Percentiles rank a stretch among this genome's conserved stretches.
Evolutionary conservation across 1,140 invertebrate species (phyloP).

Genomic region (Rhizoglyphus robini): DNA sequence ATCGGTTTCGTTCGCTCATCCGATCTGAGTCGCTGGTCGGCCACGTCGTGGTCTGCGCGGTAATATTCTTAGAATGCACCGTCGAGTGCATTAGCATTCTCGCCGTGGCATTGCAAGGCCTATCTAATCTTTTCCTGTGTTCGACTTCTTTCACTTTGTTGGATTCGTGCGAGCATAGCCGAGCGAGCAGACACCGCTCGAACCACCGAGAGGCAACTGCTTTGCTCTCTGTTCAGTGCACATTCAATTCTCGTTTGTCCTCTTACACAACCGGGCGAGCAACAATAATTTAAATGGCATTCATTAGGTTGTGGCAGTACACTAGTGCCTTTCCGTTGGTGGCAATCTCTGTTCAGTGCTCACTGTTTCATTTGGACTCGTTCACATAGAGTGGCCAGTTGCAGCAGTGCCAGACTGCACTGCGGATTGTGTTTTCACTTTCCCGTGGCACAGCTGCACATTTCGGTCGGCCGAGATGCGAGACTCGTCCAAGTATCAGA

Average conservation of each 20-base stretch:
- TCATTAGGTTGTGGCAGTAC: not conserved
- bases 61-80: conserved; percentile 9
- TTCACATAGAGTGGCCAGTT: too few species aligned
- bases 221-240: too few species aligned
- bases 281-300: conserved; percentile 8
- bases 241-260: too few species aligned
- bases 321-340: not conserved
- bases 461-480: too few species aligned
- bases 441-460: conserved; percentile 24
- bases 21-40: not conserved
- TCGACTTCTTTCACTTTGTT: conserved; percentile 1
- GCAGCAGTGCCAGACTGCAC: too few species aligned
- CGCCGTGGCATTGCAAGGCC: not conserved
- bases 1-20: not conserved
- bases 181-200: not conserved
- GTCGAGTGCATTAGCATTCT: conserved; percentile 10
- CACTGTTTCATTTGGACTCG: conserved; percentile 13
- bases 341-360: not conserved
- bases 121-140: conserved; percentile 8
- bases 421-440: conserved; percentile 23
- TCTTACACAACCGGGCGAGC: too few species aligned
- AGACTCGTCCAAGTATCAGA: too few species aligned
- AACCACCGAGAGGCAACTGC: conserved; percentile 14
- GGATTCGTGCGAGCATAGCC: not conserved
- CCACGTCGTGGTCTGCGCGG: not conserved